Conservation (phyloP, 2,797 vertebrate genomes). For the Falco concolor region DNA sequence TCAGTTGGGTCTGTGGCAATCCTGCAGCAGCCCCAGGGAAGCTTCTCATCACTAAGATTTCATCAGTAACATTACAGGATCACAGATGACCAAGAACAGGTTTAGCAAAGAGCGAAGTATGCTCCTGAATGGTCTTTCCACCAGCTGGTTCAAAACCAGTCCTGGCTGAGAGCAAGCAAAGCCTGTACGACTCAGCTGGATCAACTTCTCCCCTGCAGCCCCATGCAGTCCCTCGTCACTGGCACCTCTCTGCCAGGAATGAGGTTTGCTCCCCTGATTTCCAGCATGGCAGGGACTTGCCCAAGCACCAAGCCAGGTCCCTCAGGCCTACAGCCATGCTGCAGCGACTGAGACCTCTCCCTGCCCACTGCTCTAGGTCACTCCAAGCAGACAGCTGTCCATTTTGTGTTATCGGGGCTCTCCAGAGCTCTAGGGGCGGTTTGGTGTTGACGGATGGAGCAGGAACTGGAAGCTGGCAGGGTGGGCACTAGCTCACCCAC, state of each 20-base stretch:
- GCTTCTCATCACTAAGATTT: background rate
- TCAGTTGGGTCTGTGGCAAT: background rate
- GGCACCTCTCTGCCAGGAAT: background rate
- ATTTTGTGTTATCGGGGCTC: background rate
- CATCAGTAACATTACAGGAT: background rate
- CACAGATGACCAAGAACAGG: background rate
- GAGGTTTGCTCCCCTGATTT: rapidly evolving
- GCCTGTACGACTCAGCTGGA: background rate
- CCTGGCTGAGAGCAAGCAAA: background rate
- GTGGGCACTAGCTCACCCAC: background rate
- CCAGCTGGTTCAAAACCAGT: background rate
- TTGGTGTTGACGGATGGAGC: background rate
- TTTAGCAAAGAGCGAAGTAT: background rate
- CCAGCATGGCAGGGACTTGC: background rate
- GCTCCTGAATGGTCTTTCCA: background rate
- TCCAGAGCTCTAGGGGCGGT: rapidly evolving
- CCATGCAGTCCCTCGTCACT: rapidly evolving
- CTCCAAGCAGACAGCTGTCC: background rate
- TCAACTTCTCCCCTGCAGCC: background rate
- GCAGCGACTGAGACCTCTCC: background rate
- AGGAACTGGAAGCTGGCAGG: background rate
- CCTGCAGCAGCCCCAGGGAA: background rate
- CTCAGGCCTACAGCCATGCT: background rate
- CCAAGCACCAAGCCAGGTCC: background rate
- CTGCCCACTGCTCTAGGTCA: background rate